phyloP scores from a whole-genome alignment of 2,888 invertebrate species.

The Rhyacophila evoluta region DNA sequence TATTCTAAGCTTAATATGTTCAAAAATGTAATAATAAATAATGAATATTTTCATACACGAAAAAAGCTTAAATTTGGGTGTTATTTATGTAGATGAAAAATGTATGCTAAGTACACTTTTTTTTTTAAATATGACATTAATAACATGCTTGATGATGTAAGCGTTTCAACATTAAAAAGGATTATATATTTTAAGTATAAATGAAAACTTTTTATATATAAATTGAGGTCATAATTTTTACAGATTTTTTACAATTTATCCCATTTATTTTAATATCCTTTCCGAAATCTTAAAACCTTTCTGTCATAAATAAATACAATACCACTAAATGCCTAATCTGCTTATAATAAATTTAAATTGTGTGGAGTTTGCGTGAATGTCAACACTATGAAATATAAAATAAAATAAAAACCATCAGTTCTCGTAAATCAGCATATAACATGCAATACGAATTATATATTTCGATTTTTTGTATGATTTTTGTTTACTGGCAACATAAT shows the following conservation, averaged over 20 bases:
- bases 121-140: too few relatives aligned
- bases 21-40: too few relatives aligned
- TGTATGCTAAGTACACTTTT: too few relatives aligned
- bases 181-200: too few relatives aligned
- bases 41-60: too few relatives aligned
- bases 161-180: too few relatives aligned
- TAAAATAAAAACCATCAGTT: not conserved
- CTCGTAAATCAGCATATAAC: slow-evolving; percentile 13
- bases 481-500: slow-evolving; percentile 49
- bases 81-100: too few relatives aligned
- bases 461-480: not conserved
- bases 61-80: too few relatives aligned
- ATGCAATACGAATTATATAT: slow-evolving; percentile 18
- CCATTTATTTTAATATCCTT: not conserved
- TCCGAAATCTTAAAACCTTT: not conserved
- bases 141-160: too few relatives aligned
- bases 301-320: slow-evolving; percentile 12
- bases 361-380: not conserved
- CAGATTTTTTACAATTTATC: not conserved
- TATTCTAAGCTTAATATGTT: too few relatives aligned
- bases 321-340: not conserved
- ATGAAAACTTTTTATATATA: not conserved
- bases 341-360: not conserved
- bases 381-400: not conserved
- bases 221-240: not conserved